Evolutionary conservation across 1,140 invertebrate genomes (phyloP), one percentile per base, ranked within the genome.

Genomic region (Diorhabda carinulata): DNA sequence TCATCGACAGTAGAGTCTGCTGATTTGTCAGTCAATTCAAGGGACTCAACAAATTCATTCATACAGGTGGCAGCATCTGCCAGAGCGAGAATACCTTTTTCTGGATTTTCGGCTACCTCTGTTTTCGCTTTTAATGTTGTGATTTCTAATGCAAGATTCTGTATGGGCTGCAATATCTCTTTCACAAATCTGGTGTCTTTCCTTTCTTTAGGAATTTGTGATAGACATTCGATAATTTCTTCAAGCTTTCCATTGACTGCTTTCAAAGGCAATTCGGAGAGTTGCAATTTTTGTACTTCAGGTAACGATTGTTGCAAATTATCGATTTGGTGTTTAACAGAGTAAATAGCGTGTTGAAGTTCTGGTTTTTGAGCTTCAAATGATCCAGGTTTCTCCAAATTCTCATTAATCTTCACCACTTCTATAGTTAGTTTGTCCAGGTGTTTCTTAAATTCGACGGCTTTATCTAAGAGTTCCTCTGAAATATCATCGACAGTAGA

Each of bases 301-400:
- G 57, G 61, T 9, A 58, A 25, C 41, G 10, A 4, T 58, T 64
- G 56, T 9, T 64, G 9, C 2, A 71, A 59, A 57, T 44, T 74
- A 10, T 68, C 61, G 9, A 74, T 59, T 61, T 43, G 59, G 57
- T 70, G 47, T 70, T 74, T 74, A 10, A 72, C 4, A 4, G 43
- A 56, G 10, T 61, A 10, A 9, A 72, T 44, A 62, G 69, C 66
- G 5, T 61, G 64, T 5, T 61, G 45, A 3, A 74, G 7, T 61
- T 69, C 44, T 25, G 61, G 67, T 47, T 64, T 64, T 2, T 61
- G 47, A 6, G 61, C 8, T 41, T 71, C 57, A 3, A 43, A 9
- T 4, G 67, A 8, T 64, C 67, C 61, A 4, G 67, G 66, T 45
- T 66, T 66, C 3, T 45, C n/a, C n/a, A 66, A 8, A 8, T 2